Evolutionary conservation across 2,113 vertebrate species (phyloP).

Genomic region (Hiodon tergisus): DNA sequence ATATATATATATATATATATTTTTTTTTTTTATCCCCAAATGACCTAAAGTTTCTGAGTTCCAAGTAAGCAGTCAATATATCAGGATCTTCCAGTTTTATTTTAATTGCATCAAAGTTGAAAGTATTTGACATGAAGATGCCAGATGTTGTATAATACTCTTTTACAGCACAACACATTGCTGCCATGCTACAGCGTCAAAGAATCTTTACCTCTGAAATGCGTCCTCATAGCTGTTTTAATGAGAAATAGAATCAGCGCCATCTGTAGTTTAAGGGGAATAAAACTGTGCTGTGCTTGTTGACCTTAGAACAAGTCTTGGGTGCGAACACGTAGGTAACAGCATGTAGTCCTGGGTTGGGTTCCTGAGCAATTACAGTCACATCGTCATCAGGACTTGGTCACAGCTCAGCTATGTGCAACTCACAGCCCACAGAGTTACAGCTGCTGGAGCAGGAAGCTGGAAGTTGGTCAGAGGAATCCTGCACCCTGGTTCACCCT

Average conservation of each 20-base stretch:
- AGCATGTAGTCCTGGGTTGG: background rate
- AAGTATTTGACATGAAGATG: background rate
- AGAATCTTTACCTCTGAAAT: too few relatives aligned
- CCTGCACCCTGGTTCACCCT: background rate
- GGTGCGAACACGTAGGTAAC: background rate
- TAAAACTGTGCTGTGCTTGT: background rate
- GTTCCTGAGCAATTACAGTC: background rate
- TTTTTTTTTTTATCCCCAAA: background rate
- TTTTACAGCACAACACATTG: too few relatives aligned
- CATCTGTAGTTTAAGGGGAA: too few relatives aligned
- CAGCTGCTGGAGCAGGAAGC: slow-evolving; percentile 1
- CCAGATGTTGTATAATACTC: too few relatives aligned
- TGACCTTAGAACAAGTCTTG: background rate
- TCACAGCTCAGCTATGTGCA: background rate
- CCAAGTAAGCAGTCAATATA: too few relatives aligned
- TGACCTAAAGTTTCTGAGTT: too few relatives aligned
- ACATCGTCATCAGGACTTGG: background rate
- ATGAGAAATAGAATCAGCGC: too few relatives aligned
- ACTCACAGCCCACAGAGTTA: background rate
- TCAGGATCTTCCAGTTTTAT: too few relatives aligned
- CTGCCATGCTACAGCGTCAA: too few relatives aligned
- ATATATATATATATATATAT: background rate
- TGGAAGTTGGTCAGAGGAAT: background rate
- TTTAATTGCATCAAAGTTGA: too few relatives aligned
- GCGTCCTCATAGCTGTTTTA: too few relatives aligned